phyloP scores from a whole-genome alignment of 2,888 invertebrate genomes.

The Limnephilus auricula region DNA sequence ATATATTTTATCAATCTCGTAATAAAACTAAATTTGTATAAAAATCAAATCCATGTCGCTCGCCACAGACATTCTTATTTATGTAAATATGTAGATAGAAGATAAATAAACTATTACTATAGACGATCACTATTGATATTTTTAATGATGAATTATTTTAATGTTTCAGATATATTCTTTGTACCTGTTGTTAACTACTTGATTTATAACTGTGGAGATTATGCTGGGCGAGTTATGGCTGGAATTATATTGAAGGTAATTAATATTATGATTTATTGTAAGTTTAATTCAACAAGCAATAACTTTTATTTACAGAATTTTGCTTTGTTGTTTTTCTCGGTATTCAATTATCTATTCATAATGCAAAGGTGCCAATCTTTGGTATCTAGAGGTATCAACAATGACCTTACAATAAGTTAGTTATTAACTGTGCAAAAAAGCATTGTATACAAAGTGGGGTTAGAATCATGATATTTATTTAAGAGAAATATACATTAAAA shows the following conservation, averaged over 20 bases:
- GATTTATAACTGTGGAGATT: conserved; percentile 93
- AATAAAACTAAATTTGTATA: no score
- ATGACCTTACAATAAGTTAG: no score
- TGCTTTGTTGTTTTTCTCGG: neutral
- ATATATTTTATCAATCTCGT: no score
- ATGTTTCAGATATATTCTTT: conserved; percentile 88
- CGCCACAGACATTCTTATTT: neutral
- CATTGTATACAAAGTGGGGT: no score
- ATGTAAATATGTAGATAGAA: neutral
- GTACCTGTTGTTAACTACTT: conserved; percentile 94
- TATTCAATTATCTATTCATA: neutral
- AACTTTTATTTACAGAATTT: neutral
- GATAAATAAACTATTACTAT: neutral
- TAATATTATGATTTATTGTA: conserved; percentile 14
- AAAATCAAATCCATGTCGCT: no score
- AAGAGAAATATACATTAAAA: no score
- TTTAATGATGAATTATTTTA: neutral
- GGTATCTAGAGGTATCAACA: no score
- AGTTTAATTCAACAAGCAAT: neutral
- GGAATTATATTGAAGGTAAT: conserved; percentile 85
- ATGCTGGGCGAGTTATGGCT: conserved; percentile 88
- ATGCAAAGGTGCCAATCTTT: no score
- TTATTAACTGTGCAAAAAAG: no score
- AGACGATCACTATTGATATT: neutral
- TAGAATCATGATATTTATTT: no score